These are phyloP conservation scores for Thecophora atra DNA, from an alignment of 2,888 invertebrate genomes.

Conservation along the genomic window DNA sequence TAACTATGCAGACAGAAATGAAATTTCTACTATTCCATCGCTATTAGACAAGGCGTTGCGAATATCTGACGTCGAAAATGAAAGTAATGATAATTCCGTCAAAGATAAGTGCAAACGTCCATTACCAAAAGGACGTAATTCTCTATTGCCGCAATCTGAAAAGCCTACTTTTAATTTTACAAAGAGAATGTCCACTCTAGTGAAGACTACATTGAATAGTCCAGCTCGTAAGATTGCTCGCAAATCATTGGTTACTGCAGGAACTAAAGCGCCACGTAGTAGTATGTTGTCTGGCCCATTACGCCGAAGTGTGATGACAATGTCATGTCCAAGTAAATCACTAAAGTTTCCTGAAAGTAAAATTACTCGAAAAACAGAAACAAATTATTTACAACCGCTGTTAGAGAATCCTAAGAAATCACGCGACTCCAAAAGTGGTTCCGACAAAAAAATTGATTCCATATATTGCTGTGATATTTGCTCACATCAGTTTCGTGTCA, in stretches of 20 bases:
- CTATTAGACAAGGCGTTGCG: conserved; percentile 55
- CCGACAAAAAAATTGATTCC: conserved; percentile 17
- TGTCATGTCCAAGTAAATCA: background rate
- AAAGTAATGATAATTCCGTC: conserved; percentile 26
- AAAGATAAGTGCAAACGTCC: background rate
- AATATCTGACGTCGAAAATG: conserved; percentile 43
- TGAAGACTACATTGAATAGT: conserved; percentile 61
- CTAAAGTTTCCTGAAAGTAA: conserved; percentile 6
- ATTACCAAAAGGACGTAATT: conserved; percentile 29
- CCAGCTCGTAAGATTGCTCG: conserved; percentile 57
- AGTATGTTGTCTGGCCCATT: conserved; percentile 17
- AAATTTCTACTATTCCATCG: conserved; percentile 52
- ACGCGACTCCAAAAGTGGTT: conserved; percentile 5
- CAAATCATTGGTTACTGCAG: conserved; percentile 30
- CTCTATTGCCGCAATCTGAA: conserved; percentile 45
- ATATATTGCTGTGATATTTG: conserved; percentile 51
- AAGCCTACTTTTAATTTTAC: conserved; percentile 50
- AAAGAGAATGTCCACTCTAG: conserved; percentile 61
- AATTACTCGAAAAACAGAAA: background rate
- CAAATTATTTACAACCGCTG: background rate
- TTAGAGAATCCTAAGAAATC: conserved; percentile 13
- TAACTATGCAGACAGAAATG: conserved; percentile 14
- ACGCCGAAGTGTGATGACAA: conserved; percentile 39
- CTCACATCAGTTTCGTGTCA: conserved; percentile 49
- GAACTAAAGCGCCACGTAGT: conserved; percentile 30